phyloP scores from a whole-genome alignment of 2,797 vertebrate genomes.

The Gallinago nigripennis region DNA sequence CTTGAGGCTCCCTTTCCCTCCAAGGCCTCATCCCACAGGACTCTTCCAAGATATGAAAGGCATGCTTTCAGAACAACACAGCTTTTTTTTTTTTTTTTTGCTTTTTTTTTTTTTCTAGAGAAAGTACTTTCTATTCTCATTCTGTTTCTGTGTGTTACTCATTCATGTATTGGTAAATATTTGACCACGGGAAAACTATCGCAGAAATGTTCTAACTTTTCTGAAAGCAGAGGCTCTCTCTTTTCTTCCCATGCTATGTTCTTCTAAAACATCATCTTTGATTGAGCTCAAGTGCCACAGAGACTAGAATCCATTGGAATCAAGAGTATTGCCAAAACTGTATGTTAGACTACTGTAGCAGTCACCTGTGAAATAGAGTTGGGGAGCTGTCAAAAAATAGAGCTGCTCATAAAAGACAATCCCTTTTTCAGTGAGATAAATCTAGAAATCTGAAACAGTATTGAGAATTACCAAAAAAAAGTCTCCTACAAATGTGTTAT shows the following conservation, averaged over 20 bases:
- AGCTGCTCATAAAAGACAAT: not conserved
- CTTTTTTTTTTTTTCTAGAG: not conserved
- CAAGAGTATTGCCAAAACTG: not conserved
- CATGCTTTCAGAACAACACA: not conserved
- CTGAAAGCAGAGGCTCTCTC: not conserved
- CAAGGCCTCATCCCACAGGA: not conserved
- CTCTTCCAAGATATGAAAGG: not conserved
- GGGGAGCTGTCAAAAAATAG: conserved; percentile 21
- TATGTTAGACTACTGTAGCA: not conserved
- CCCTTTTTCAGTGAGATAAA: not conserved
- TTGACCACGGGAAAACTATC: not conserved
- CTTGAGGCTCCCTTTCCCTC: not conserved
- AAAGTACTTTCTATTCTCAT: not conserved
- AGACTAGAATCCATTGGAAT: not conserved
- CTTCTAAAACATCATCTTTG: not conserved
- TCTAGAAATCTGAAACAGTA: not conserved
- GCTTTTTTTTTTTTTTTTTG: not conserved
- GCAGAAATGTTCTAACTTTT: not conserved
- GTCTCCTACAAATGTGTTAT: not conserved
- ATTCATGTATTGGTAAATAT: not conserved
- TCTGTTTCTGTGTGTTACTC: not conserved
- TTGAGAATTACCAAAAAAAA: not conserved
- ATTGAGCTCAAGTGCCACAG: not conserved
- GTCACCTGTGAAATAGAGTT: not conserved
- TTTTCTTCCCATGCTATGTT: not conserved